A percentile compares a stretch with the other conserved stretches of the same genome.
phyloP scores from a whole-genome alignment of 2,888 invertebrate species.

The Drosophila merina region DNA sequence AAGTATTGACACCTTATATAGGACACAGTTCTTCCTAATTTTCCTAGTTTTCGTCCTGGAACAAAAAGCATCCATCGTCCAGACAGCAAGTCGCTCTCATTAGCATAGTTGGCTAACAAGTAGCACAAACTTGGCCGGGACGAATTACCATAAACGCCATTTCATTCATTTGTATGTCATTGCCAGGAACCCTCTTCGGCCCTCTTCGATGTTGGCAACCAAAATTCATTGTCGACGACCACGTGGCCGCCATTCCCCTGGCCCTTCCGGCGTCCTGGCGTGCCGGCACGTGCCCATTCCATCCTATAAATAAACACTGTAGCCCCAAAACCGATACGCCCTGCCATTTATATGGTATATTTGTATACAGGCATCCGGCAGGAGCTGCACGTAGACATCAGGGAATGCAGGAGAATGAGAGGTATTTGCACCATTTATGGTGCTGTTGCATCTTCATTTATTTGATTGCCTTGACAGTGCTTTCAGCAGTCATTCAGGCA shows the following conservation, averaged over 20 bases:
- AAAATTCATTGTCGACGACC: slow-evolving; percentile 56
- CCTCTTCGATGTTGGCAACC: slow-evolving; percentile 45
- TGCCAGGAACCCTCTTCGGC: slow-evolving; percentile 10
- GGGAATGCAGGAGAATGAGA: slow-evolving; percentile 57
- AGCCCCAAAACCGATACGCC: slow-evolving; percentile 35
- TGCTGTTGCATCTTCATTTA: slow-evolving; percentile 71
- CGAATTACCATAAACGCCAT: slow-evolving; percentile 65
- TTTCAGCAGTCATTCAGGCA: slow-evolving; percentile 34
- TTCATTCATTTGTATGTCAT: slow-evolving; percentile 70
- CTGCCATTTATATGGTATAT: slow-evolving; percentile 11
- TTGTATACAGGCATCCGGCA: slow-evolving; percentile 5
- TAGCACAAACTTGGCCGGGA: slow-evolving; percentile 52
- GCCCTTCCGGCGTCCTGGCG: slow-evolving; percentile 26
- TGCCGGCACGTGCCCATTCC: slow-evolving; percentile 69
- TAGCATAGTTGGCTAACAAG: slow-evolving; percentile 65
- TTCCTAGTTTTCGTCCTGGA: slow-evolving; percentile 22
- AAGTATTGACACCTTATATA: slow-evolving; percentile 16
- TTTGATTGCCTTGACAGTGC: slow-evolving; percentile 60
- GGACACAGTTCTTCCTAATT: slow-evolving; percentile 20
- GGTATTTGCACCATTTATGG: slow-evolving; percentile 67
- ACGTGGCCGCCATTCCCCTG: slow-evolving; percentile 49
- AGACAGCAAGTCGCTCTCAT: slow-evolving; percentile 28
- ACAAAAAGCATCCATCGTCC: slow-evolving; percentile 4
- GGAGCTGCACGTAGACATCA: slow-evolving; percentile 55
- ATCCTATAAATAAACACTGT: slow-evolving; percentile 67